A percentile compares a stretch with the other conserved stretches of the same genome.
These are phyloP conservation scores for Neoscelio sp. DNA, from an alignment of 2,888 invertebrate genomes.

Conservation along the genomic window DNA sequence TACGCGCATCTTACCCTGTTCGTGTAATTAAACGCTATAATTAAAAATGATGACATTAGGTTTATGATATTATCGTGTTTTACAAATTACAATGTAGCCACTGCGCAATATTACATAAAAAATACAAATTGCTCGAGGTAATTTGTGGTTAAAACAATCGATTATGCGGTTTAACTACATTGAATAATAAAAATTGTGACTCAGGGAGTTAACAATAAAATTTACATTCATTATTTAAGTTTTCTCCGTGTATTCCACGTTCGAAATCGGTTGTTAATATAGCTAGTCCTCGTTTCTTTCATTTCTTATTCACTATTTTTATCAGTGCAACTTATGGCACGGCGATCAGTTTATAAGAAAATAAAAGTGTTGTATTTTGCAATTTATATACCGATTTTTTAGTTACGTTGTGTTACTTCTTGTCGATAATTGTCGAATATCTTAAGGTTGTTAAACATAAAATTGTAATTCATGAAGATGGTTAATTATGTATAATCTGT, in stretches of 20 bases:
- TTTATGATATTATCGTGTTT: background rate
- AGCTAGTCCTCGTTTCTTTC: too few species aligned
- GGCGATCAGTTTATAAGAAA: too few species aligned
- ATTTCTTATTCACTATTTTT: too few species aligned
- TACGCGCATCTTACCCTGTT: background rate
- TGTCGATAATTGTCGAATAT: background rate
- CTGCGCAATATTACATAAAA: background rate
- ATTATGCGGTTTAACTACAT: background rate
- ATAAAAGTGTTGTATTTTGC: too few species aligned
- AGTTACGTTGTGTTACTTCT: background rate
- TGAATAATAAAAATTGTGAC: too few species aligned
- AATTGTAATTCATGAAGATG: background rate
- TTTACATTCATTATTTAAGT: background rate
- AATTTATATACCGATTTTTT: too few species aligned
- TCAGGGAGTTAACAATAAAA: too few species aligned
- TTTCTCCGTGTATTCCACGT: too few species aligned
- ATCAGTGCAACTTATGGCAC: too few species aligned
- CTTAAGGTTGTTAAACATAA: background rate
- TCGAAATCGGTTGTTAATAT: too few species aligned
- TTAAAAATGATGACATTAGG: background rate
- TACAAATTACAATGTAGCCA: background rate
- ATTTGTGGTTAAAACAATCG: background rate
- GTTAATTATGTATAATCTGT: slow-evolving; percentile 1
- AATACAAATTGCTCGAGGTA: background rate
- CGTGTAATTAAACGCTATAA: background rate